A percentile compares a stretch with the other conserved stretches of the same genome.
Evolutionary conservation across 2,888 invertebrate species (phyloP).

Genomic region (Junonia oenone): DNA sequence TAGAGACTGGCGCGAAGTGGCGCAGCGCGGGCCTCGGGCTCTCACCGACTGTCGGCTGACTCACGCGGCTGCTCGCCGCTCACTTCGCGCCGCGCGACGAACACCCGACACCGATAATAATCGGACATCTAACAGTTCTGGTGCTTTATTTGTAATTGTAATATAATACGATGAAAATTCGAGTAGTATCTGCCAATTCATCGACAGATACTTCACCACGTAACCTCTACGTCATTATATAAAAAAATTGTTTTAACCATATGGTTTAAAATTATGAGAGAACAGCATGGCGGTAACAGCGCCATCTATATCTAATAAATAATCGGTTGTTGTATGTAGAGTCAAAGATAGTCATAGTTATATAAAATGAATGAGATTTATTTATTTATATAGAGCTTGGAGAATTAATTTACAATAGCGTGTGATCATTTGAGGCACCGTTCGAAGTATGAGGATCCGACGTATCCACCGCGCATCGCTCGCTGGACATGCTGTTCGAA

Average conservation of each 20-base stretch:
- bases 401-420: constrained; percentile 54
- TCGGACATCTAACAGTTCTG: constrained; percentile 24
- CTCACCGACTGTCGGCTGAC: constrained; percentile 43
- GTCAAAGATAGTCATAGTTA: constrained; percentile 22
- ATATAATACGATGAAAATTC: constrained; percentile 14
- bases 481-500: constrained; percentile 98
- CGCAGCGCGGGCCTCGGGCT: constrained; percentile 25
- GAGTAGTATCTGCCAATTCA: not conserved
- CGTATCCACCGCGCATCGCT: constrained; percentile 97
- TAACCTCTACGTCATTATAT: not conserved
- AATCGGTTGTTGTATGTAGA: constrained; percentile 1
- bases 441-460: constrained; percentile 96
- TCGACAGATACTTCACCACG: not conserved
- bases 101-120: constrained; percentile 22
- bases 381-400: constrained; percentile 63
- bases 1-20: constrained; percentile 32
- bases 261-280: constrained; percentile 8
- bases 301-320: constrained; percentile 20
- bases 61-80: constrained; percentile 41
- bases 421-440: constrained; percentile 93
- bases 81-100: constrained; percentile 44
- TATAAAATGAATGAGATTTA: constrained; percentile 64
- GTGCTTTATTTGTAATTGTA: constrained; percentile 34
- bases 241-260: constrained; percentile 5
- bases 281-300: constrained; percentile 1